Percentiles rank a stretch among this genome's conserved stretches.
These are phyloP conservation scores for Halesus radiatus DNA, from an alignment of 1,140 invertebrate species.

Conservation along the genomic window DNA sequence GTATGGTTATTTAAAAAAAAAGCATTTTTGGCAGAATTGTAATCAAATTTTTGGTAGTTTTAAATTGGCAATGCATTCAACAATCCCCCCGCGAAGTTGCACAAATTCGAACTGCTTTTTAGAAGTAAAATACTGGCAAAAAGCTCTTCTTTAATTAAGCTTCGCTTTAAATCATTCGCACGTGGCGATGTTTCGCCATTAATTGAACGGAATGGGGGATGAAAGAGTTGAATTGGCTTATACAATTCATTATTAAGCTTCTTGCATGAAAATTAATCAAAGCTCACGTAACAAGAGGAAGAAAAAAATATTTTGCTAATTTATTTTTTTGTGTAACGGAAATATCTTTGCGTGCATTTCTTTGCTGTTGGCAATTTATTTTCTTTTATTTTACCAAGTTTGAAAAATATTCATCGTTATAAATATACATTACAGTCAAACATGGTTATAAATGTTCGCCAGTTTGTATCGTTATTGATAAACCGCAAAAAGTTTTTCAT, in stretches of 20 bases:
- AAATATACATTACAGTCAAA: too few relatives aligned
- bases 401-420: too few relatives aligned
- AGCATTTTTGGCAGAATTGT: too few relatives aligned
- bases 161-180: slow-evolving; percentile 71
- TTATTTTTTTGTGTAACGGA: too few relatives aligned
- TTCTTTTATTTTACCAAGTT: too few relatives aligned
- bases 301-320: too few relatives aligned
- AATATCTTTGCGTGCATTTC: too few relatives aligned
- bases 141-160: slow-evolving; percentile 72
- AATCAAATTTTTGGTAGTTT: too few relatives aligned
- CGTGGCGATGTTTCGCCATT: slow-evolving; percentile 62
- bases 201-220: slow-evolving; percentile 42
- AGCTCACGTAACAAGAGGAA: too few relatives aligned
- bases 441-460: slow-evolving; percentile 21
- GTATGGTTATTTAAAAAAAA: too few relatives aligned
- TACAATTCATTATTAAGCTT: slow-evolving; percentile 32
- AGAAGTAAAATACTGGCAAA: slow-evolving; percentile 58
- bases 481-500: slow-evolving; percentile 16
- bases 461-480: slow-evolving; percentile 35
- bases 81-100: neutral
- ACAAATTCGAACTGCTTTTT: slow-evolving; percentile 48
- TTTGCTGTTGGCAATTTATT: too few relatives aligned
- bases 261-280: too few relatives aligned
- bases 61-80: neutral
- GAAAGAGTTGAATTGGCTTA: slow-evolving; percentile 50